Evolutionary conservation across 92 coral and sea anemone genomes (phyloP), one percentile per base, ranked within the genome.

Genomic region (Epizoanthus rinbou): DNA sequence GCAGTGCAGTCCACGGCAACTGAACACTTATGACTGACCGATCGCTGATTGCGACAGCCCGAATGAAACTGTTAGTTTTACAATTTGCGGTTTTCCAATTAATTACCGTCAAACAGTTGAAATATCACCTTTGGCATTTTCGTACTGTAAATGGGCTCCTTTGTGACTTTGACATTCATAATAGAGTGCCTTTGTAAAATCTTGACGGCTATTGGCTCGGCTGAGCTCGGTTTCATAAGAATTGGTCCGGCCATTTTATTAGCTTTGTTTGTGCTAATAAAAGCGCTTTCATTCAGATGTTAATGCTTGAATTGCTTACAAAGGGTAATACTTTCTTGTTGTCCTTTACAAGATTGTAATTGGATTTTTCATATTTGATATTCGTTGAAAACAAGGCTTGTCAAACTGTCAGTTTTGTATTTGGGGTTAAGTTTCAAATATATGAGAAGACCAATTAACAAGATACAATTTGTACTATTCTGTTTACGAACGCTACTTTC

Each of bases 41-140:
- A 19, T 31, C 23, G 83, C 23, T 19, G 69, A 64, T 81, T 53
- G 87, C 91, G 78, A 91, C 91, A 87, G 87, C 85, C 69, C 56
- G 67, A 57, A 63, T 63, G 78, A 87, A 92, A 87, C 92, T 92
- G 94, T 92, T 94, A 89, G 95, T 79, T 93, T 91, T 91, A 31
- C 88, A 87, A 92, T 89, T 92, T 92, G 86, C 81, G 88, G 88
- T 82, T 87, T 89, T 85, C 78, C 76, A 89, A 87, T 89, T 91
- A 92, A 94, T 94, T 88, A 91, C 92, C 81, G 89, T 86, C 92
- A 86, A 58, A 81, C 88, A 74, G 84, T 88, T 88, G 91, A 92
- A 81, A 74, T 76, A 83, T 89, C 90, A 91, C 87, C 89, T 62
- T 33, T 35, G 84, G 91, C 87, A 74, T 90, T 88, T 91, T 85